Percentiles rank a stretch among this genome's conserved stretches.
Conservation (phyloP, 2,888 invertebrate species). For the Epinotia brunnichana region DNA sequence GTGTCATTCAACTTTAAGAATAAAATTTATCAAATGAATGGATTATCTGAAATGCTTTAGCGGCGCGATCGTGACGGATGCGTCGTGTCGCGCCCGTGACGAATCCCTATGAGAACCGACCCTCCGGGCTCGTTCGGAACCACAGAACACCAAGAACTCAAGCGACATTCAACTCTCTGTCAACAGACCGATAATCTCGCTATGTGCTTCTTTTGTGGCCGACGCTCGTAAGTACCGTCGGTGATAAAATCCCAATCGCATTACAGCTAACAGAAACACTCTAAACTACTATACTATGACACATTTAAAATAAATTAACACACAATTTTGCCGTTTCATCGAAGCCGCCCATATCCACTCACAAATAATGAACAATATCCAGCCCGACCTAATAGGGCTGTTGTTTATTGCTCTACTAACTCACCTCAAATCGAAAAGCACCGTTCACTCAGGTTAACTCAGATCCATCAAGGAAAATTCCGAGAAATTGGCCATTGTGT, state of each 20-base stretch:
- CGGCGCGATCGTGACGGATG: conserved; percentile 37
- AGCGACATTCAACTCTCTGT: conserved; percentile 1
- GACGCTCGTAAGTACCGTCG: not conserved
- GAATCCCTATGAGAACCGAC: conserved; percentile 34
- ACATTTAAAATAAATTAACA: conserved; percentile 35
- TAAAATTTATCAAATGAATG: conserved; percentile 35
- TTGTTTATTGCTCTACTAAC: conserved; percentile 41
- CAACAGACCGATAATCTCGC: not conserved
- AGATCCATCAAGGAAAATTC: conserved; percentile 73
- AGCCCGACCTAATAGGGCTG: conserved; percentile 34
- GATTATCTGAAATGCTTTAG: conserved; percentile 37
- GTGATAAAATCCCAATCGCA: conserved; percentile 17
- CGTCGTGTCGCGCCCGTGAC: conserved; percentile 36
- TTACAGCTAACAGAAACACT: conserved; percentile 17
- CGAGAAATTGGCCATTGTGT: conserved; percentile 81
- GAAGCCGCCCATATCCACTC: conserved; percentile 15
- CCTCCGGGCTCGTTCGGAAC: conserved; percentile 15
- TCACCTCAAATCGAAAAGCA: conserved; percentile 54
- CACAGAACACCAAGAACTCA: not conserved
- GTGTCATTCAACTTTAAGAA: conserved; percentile 32
- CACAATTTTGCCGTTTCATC: conserved; percentile 18
- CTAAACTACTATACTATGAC: conserved; percentile 1
- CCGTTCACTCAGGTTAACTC: conserved; percentile 66
- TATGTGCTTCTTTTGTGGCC: not conserved
- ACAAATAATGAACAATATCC: conserved; percentile 35